Percentiles rank a stretch among this genome's conserved stretches.
These are phyloP conservation scores for Allobates femoralis DNA, from an alignment of 2,797 vertebrate genomes.

Conservation along the genomic window DNA sequence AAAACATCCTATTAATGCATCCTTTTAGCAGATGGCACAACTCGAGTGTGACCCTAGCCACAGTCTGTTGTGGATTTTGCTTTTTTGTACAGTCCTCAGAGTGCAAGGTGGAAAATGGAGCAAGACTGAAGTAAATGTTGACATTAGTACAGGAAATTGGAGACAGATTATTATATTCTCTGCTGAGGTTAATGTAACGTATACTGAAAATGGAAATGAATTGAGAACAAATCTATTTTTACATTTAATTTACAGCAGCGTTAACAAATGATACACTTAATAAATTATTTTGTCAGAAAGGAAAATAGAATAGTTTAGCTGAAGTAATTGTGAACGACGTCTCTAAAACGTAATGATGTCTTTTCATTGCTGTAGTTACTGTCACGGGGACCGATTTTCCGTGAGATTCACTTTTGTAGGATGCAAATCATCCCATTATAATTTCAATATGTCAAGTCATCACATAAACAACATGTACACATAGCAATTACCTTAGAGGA, in stretches of 20 bases:
- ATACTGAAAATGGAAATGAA: neutral
- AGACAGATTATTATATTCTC: neutral
- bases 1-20: no score
- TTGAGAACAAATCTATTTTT: neutral
- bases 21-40: no score
- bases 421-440: conserved; percentile 47
- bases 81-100: neutral
- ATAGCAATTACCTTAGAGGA: conserved; percentile 35
- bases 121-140: neutral
- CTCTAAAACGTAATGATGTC: conserved; percentile 1
- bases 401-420: neutral
- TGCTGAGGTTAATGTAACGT: neutral
- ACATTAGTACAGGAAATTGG: neutral
- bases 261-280: neutral
- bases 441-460: conserved; percentile 46
- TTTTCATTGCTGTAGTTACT: conserved; percentile 24
- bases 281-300: conserved; percentile 16
- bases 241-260: neutral
- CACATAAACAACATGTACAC: conserved; percentile 8
- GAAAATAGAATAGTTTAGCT: neutral
- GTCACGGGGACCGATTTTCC: neutral
- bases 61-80: no score
- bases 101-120: neutral
- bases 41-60: no score
- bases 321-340: neutral